phyloP scores from a whole-genome alignment of 2,888 invertebrate species.

The Helobdella robusta region DNA sequence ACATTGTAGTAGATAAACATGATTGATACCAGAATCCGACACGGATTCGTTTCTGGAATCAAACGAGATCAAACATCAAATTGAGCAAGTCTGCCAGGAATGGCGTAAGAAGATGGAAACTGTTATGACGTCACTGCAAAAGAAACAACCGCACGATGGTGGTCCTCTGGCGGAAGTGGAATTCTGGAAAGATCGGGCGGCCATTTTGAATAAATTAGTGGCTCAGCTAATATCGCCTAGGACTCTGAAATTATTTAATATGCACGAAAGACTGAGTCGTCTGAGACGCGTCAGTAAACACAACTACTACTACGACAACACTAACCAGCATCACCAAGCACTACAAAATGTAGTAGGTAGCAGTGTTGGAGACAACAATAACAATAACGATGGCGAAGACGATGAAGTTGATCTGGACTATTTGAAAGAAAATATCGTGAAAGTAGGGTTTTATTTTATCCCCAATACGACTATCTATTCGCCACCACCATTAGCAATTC shows the following conservation, averaged over 20 bases:
- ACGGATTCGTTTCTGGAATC: constrained; percentile 44
- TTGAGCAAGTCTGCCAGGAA: constrained; percentile 51
- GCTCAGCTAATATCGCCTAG: constrained; percentile 68
- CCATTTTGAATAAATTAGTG: constrained; percentile 65
- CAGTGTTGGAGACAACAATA: no score
- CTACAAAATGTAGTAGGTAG: no score
- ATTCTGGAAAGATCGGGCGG: constrained; percentile 73
- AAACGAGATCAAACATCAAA: constrained; percentile 41
- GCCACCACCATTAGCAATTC: neutral
- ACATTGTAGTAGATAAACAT: constrained; percentile 20
- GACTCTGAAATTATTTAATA: constrained; percentile 57
- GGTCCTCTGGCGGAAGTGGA: constrained; percentile 76
- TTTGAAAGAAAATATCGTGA: neutral
- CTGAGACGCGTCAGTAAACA: no score
- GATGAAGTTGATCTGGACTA: neutral
- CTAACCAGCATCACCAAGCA: no score
- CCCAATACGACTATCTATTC: no score
- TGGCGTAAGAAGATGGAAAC: constrained; percentile 54
- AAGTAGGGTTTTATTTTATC: no score
- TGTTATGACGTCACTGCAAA: constrained; percentile 44
- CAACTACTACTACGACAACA: no score
- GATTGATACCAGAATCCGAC: constrained; percentile 34
- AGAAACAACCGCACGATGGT: constrained; percentile 55
- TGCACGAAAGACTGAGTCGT: constrained; percentile 53
- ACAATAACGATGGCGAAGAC: no score